phyloP scores from a whole-genome alignment of 2,113 vertebrate genomes.

The Fulmarus glacialis region DNA sequence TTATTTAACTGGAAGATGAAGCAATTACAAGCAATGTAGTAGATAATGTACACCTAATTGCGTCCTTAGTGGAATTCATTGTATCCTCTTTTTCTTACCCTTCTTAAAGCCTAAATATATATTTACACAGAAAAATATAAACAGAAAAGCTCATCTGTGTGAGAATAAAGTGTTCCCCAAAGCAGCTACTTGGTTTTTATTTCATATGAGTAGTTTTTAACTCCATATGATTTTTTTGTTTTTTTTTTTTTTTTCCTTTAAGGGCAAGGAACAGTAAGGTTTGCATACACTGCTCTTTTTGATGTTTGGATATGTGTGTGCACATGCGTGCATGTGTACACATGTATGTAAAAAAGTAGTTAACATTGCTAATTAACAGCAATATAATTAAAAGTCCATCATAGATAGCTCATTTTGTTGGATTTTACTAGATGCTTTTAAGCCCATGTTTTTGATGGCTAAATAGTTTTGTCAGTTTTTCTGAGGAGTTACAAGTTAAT shows the following conservation, averaged over 20 bases:
- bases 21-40: not conserved
- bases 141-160: not conserved
- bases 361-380: not conserved
- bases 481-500: not conserved
- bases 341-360: not conserved
- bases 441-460: not conserved
- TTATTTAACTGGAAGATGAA: not conserved
- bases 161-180: not conserved
- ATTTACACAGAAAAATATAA: not conserved
- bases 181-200: not conserved
- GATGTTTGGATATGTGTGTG: not conserved
- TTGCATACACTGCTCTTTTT: not conserved
- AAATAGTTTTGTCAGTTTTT: not conserved
- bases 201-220: constrained; percentile 9
- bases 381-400: not conserved
- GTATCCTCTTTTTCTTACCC: not conserved
- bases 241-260: not conserved
- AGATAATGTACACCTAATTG: not conserved
- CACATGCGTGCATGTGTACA: not conserved
- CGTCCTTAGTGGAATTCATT: not conserved
- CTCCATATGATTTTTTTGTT: not conserved
- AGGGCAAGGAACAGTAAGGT: not conserved
- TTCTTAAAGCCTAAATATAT: not conserved
- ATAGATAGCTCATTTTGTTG: not conserved
- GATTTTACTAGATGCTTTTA: not conserved